Evolutionary conservation across 1,140 invertebrate genomes (phyloP), one percentile per base, ranked within the genome.

Genomic region (Pachypsylla venusta): DNA sequence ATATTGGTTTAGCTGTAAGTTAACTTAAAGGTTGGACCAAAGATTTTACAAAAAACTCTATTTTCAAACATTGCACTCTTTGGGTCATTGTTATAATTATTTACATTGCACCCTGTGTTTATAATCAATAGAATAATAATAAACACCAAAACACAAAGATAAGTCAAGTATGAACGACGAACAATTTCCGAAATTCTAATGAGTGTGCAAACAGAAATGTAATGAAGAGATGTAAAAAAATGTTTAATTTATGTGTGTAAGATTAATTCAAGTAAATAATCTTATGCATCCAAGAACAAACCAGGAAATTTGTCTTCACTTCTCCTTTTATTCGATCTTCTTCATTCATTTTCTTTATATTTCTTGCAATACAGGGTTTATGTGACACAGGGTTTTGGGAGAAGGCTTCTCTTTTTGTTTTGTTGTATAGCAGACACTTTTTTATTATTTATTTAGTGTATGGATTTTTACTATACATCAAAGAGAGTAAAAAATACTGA

Each of bases 191-290:
- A 48, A 48, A n/a, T 7, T 48, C 42, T 48, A 48, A 48, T 48
- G 42, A 48, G 42, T 48, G 42, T 5, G 22, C 42, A n/a, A 48
- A 22, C 3, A 48, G 42, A 48, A 48, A 48, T 48, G 42, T n/a
- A n/a, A n/a, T n/a, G n/a, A n/a, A n/a, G 42, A 48, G 42, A 48
- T 48, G 42, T 48, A 48, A 10, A n/a, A n/a, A n/a, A 19, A 19
- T 48, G 16, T 48, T 22, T 48, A 48, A 48, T 48, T 48, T 48
- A 48, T 48, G 42, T 48, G 42, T 48, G 42, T 48, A 48, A 48
- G 42, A 48, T 48, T 48, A 48, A 48, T 48, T 48, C 42, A 48
- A 48, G 42, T 48, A 48, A 48, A 48, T 48, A 48, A 48, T 48
- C 42, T 48, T 48, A 48, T 48, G 42, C 42, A 48, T 5, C 42